Conservation (phyloP, 2,888 invertebrate genomes). For the Amblyjoppa fuscipennis region DNA sequence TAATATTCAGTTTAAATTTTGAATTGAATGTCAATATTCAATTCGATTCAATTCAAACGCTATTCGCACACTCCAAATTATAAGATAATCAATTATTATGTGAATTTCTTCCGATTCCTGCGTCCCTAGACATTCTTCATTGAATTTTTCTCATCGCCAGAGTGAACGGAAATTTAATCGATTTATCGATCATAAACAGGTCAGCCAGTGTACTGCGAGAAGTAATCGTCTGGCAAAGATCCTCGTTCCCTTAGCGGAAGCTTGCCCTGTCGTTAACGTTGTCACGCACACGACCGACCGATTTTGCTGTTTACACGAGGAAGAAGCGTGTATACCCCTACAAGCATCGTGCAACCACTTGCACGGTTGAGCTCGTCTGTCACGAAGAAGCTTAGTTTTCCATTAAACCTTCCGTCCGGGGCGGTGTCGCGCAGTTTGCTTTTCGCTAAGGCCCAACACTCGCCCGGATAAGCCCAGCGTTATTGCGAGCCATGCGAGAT, state of each 20-base stretch:
- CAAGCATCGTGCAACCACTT: conserved; percentile 29
- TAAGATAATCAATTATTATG: not conserved
- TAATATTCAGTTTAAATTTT: too few relatives aligned
- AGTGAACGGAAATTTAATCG: not conserved
- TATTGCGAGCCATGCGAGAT: conserved; percentile 57
- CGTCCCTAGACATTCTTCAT: not conserved
- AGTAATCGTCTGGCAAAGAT: conserved; percentile 37
- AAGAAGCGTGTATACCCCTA: not conserved
- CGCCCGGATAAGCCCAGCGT: conserved; percentile 58
- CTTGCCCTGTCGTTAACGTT: conserved; percentile 52
- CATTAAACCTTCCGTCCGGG: conserved; percentile 68
- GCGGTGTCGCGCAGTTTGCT: conserved; percentile 59
- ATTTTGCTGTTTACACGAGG: conserved; percentile 19
- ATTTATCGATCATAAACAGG: not conserved
- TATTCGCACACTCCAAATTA: not conserved
- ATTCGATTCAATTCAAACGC: too few relatives aligned
- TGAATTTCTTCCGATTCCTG: not conserved
- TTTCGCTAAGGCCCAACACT: conserved; percentile 52
- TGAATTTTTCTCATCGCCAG: not conserved
- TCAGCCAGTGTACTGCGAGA: conserved; percentile 9
- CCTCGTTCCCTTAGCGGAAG: conserved; percentile 30
- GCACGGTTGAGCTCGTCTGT: conserved; percentile 19
- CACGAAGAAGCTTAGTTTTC: conserved; percentile 72
- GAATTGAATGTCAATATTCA: too few relatives aligned
- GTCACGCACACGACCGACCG: conserved; percentile 17